A percentile compares a stretch with the other conserved stretches of the same genome.
These are phyloP conservation scores for Philopotamus ludificatus DNA, from an alignment of 1,140 invertebrate species.

Conservation along the genomic window DNA sequence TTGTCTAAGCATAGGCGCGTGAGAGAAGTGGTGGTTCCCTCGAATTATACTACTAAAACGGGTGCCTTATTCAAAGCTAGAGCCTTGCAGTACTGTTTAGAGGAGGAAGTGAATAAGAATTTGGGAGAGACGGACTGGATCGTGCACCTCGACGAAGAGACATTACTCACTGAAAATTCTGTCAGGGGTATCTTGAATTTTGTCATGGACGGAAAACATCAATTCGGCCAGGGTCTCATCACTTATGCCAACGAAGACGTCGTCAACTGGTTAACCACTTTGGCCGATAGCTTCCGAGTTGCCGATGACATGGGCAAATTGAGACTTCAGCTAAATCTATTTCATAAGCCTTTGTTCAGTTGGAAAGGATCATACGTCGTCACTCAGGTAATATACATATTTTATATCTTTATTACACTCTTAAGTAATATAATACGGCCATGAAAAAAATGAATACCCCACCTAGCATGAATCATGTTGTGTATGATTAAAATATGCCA, in stretches of 20 bases:
- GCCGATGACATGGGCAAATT: slow-evolving; percentile 97
- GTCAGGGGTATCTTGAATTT: slow-evolving; percentile 93
- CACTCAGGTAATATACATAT: slow-evolving; percentile 68
- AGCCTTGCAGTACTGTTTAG: slow-evolving; percentile 93
- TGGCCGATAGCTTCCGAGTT: slow-evolving; percentile 95
- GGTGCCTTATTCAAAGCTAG: slow-evolving; percentile 94
- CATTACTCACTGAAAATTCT: slow-evolving; percentile 89
- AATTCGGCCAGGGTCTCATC: slow-evolving; percentile 96
- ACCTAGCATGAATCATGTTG: too few relatives aligned
- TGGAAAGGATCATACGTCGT: slow-evolving; percentile 98
- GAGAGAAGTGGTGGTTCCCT: slow-evolving; percentile 84
- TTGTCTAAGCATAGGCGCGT: slow-evolving; percentile 70
- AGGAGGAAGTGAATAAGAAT: slow-evolving; percentile 81
- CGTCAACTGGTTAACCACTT: slow-evolving; percentile 95
- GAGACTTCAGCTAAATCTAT: slow-evolving; percentile 87
- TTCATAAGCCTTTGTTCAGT: slow-evolving; percentile 94
- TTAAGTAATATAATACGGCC: too few relatives aligned
- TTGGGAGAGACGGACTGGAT: slow-evolving; percentile 92
- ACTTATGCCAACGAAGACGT: slow-evolving; percentile 97
- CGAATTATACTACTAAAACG: slow-evolving; percentile 80
- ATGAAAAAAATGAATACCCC: too few relatives aligned
- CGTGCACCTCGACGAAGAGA: slow-evolving; percentile 97
- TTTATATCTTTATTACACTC: slow-evolving; percentile 21
- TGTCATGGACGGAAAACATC: slow-evolving; percentile 90
- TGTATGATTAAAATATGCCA: too few relatives aligned